Base-by-base conservation (phyloP, 2,113 vertebrate species). In the Tachuris rubrigastra region DNA sequence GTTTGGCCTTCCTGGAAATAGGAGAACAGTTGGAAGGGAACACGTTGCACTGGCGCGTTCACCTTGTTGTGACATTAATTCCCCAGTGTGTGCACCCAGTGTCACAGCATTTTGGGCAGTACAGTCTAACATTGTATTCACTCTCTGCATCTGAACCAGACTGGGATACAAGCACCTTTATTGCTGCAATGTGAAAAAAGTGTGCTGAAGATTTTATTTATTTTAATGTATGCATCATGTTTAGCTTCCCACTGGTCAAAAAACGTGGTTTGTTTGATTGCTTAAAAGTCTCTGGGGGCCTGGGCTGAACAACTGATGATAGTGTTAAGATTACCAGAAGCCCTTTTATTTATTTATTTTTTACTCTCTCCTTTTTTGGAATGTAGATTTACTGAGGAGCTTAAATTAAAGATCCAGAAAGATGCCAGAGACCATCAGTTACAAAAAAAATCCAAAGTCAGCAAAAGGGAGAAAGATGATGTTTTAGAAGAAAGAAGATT, bases 391-490 rank as follows among this genome's bases (percentile, higher is more conserved):
- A 85, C 98, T 84, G 98, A 98, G 47, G 98, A 99, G 93, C 96
- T 99, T 73, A 98, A 98, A 89, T 86, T 97, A 31, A 99, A 98
- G 93, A 96, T 98, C 93, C 98, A 98, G 93, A 99, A 98, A 95
- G 98, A 98, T 90, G 95, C 97, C 81, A 98, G 96, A 95, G 98
- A 98, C 86, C 97, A 97, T 86, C 97, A 97, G 22, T 77, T 98
- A 41, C 96, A 97, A 62, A 98, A 98, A 96, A 98, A 98, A 87
- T 87, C 87, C 28, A 98, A 98, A 97, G 97, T 80, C 27, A 93
- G 49, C 84, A 98, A 97, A 96, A 98, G 95, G 59, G 98, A 98
- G 75, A 98, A 96, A 94, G 97, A 98, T 15, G 95, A 98, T 44
- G 46, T 63, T 50, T 71, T 87, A 68, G 97, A 98, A 87, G 98